Base-by-base conservation (phyloP, 2,888 invertebrate genomes). In the Marronus borbonicus region DNA sequence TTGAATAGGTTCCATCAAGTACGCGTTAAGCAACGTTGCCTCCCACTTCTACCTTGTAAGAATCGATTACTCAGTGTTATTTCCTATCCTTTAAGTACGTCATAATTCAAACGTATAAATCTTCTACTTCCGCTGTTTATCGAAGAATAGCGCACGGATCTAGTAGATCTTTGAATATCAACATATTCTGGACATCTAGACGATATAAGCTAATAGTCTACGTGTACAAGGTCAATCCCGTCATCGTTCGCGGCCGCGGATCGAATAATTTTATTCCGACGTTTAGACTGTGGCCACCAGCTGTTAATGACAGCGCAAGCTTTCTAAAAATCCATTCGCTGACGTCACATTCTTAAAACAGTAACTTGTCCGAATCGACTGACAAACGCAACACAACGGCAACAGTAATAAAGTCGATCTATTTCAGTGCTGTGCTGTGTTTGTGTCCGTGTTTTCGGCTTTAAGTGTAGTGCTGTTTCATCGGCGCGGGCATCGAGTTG, bases 211-310 rank as follows among this genome's bases (percentile, higher is more conserved):
- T 12, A 50, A 50, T 49, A 14, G 44, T 55, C 55, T 28, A 28
- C 31, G 62, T 66, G 17, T 12, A 49, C 68, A 50, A 68, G 68
- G 68, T 68, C 68, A 50, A 49, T 62, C 24, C 14, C 68, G 68
- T 68, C 68, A 68, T 28, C 68, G 24, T 14, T 50, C 50, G 50
- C 68, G 31, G 50, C 24, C 50, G 36, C 28, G 24, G 3, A 49
- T 49, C 20, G 68, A 50, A 50, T 52, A 68, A 39, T 50, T 49
- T 62, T 52, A 68, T 31, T 74, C 14, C 17, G 1, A 20, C 60
- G 60, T 8, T 77, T 77, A 77, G 77, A 77, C 77, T 77, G 77
- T 77, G 58, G 70, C 68, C 69, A 60, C 69, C 77, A 77, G 70
- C 77, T 77, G 62, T 77, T 77, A 77, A 60, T 77, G 28, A 60